These are phyloP conservation scores for Dysmachus trigonus DNA, from an alignment of 2,888 invertebrate species.

Conservation along the genomic window DNA sequence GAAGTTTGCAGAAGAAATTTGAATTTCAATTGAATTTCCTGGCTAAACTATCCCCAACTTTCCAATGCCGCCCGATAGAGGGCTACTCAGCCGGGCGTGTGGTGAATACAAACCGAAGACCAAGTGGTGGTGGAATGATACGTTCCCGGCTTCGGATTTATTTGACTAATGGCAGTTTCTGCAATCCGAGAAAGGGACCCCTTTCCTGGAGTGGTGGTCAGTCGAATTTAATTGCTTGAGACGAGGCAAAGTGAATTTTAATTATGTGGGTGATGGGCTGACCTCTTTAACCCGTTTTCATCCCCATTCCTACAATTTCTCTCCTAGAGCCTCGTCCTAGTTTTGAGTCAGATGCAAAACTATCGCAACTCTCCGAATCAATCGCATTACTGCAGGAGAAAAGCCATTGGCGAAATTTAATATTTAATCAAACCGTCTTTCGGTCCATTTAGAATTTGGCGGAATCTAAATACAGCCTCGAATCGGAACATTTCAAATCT, in stretches of 20 bases:
- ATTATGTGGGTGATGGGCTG: neutral
- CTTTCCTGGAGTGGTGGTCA: neutral
- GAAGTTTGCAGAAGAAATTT: slow-evolving; percentile 29
- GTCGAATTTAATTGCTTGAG: slow-evolving; percentile 28
- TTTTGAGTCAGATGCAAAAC: neutral
- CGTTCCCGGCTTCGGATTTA: neutral
- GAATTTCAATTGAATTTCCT: slow-evolving; percentile 35
- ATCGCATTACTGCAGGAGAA: neutral
- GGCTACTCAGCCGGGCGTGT: neutral
- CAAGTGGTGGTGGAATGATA: slow-evolving; percentile 9
- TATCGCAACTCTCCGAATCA: neutral
- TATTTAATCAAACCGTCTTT: neutral
- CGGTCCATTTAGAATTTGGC: neutral
- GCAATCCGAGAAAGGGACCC: neutral
- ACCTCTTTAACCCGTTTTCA: neutral
- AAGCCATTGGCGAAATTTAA: neutral
- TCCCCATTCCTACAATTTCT: too few relatives aligned
- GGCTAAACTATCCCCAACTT: neutral
- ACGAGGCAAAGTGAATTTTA: slow-evolving; percentile 28
- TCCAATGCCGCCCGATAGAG: neutral
- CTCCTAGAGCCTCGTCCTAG: neutral
- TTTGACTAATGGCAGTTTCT: neutral
- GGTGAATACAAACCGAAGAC: slow-evolving; percentile 29
- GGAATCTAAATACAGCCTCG: neutral
- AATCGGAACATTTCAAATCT: neutral